These are phyloP conservation scores for Listronotus oregonensis DNA, from an alignment of 1,140 invertebrate genomes.

Conservation along the genomic window DNA sequence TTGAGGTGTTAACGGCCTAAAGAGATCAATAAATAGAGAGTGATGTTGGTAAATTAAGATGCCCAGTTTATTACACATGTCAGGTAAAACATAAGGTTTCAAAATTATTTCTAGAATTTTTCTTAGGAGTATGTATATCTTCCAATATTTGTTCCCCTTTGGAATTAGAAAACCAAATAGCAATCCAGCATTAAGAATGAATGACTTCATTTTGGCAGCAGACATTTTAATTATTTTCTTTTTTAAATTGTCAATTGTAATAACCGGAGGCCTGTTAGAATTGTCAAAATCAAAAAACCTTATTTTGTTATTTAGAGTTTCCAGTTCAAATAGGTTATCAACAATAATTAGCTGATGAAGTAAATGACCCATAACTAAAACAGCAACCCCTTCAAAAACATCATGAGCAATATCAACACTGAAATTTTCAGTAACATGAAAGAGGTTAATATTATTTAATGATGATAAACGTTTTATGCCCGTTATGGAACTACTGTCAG, in stretches of 20 bases:
- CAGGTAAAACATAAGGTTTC: neutral
- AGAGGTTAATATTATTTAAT: slow-evolving; percentile 10
- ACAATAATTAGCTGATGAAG: slow-evolving; percentile 3
- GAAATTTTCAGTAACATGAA: slow-evolving; percentile 17
- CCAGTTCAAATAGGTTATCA: slow-evolving; percentile 3
- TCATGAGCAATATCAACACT: slow-evolving; percentile 9
- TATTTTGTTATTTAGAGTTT: slow-evolving; percentile 14
- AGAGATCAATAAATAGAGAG: slow-evolving; percentile 1
- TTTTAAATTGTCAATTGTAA: slow-evolving; percentile 7
- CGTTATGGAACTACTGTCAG: neutral
- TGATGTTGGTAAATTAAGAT: slow-evolving; percentile 4
- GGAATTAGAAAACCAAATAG: slow-evolving; percentile 10
- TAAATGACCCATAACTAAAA: neutral
- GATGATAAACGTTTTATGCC: neutral
- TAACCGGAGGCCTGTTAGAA: slow-evolving; percentile 8
- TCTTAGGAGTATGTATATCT: slow-evolving; percentile 4
- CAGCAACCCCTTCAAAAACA: slow-evolving; percentile 4
- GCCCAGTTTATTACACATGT: neutral
- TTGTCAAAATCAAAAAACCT: slow-evolving; percentile 14
- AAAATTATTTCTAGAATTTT: neutral
- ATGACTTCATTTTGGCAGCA: slow-evolving; percentile 12
- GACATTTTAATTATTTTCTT: neutral
- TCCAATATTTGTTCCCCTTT: neutral
- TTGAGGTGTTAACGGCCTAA: slow-evolving; percentile 11
- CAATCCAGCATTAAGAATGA: neutral